Conservation (phyloP, 2,113 vertebrate genomes). For the Saccopteryx leptura region DNA sequence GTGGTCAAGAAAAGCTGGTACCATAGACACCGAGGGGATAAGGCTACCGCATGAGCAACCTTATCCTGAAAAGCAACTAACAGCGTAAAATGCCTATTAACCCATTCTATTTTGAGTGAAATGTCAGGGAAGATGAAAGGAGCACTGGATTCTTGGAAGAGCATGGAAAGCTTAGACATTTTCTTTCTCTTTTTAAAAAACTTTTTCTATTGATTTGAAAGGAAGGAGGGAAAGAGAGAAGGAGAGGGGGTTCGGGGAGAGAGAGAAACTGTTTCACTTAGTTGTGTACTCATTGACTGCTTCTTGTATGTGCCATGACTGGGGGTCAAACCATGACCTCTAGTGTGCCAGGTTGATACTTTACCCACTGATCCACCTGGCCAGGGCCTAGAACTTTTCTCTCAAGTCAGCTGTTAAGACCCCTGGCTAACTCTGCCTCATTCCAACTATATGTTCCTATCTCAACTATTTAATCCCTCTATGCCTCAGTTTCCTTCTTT, state of each 20-base stretch:
- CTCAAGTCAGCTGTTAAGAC: not conserved
- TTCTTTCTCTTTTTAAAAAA: not conserved
- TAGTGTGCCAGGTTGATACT: too few relatives aligned
- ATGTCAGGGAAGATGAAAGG: not conserved
- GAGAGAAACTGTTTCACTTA: too few relatives aligned
- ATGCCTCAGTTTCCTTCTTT: not conserved
- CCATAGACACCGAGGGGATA: not conserved
- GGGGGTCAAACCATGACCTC: too few relatives aligned
- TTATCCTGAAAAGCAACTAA: slow-evolving; percentile 10
- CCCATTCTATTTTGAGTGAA: not conserved
- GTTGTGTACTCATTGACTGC: too few relatives aligned
- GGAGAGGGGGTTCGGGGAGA: too few relatives aligned
- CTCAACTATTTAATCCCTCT: not conserved
- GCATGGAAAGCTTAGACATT: not conserved
- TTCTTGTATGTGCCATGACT: too few relatives aligned
- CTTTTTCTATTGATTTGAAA: too few relatives aligned
- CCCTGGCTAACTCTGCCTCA: not conserved
- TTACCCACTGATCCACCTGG: too few relatives aligned
- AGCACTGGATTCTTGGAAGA: not conserved
- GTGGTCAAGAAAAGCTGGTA: not conserved
- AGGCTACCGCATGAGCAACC: not conserved
- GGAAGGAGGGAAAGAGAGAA: too few relatives aligned
- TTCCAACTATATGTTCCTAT: not conserved
- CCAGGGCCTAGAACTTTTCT: not conserved
- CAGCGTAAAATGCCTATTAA: not conserved